Evolutionary conservation across 2,797 vertebrate genomes (phyloP), one percentile per base, ranked within the genome.

Genomic region (Karalla daura): DNA sequence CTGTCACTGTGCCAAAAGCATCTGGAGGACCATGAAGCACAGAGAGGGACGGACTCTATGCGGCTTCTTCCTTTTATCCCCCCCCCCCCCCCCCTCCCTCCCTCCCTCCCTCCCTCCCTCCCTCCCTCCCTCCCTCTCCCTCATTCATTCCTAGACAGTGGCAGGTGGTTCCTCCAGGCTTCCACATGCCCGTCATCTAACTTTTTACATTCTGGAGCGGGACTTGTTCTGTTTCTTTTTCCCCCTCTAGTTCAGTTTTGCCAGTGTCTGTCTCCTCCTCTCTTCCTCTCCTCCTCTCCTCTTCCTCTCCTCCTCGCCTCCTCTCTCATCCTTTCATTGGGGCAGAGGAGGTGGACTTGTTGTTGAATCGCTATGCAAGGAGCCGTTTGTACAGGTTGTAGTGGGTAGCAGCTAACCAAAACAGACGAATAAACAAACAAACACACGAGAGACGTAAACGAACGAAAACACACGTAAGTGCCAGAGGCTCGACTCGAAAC

Each of bases 341-440:
- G 62, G 62, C 70, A 53, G 64, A 80, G 64, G 30, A 55, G 39
- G 64, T 55, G 1, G 1, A 40, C 12, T 6, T 40, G 13, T 20
- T 24, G 20, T 30, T 75, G 39, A 41, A 68, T 81, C 66, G 86
- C 90, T 91, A 88, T 93, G 91, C 89, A 91, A 88, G 62, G 52
- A 81, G 76, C 71, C 47, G 74, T 80, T 78, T 81, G 80, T 86
- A 69, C 67, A 70, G 77, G 65, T 61, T 60, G 51, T 86, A 84
- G 72, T 72, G 63, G 71, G 70, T 70, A 82, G 74, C 61, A 67
- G 78, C 78, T 67, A 81, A 87, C 76, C 78, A 86, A 87, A 87
- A 86, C 60, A 52, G 35, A 44, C n/a, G n/a, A n/a, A n/a, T n/a
- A n/a, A n/a, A n/a, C n/a, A n/a, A n/a, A n/a, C n/a, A n/a, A n/a